These are phyloP conservation scores for Falco punctatus DNA, from an alignment of 2,113 vertebrate genomes.

Conservation along the genomic window DNA sequence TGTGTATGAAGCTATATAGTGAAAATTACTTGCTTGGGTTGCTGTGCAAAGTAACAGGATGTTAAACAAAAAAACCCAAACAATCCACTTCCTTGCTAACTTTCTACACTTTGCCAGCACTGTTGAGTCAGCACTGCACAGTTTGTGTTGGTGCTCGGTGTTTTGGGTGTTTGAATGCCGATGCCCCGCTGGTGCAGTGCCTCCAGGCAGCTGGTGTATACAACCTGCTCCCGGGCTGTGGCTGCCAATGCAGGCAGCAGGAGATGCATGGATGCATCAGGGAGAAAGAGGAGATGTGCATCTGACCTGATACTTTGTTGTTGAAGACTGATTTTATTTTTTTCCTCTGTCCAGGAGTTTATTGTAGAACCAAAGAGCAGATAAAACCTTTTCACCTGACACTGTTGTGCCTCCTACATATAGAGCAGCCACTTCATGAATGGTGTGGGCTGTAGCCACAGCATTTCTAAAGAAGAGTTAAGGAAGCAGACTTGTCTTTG, in stretches of 20 bases:
- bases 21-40: not conserved
- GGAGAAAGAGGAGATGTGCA: not conserved
- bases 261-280: fast-evolving
- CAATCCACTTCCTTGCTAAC: not conserved
- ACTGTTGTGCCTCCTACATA: not conserved
- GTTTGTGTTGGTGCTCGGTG: not conserved
- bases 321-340: not conserved
- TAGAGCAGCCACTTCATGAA: not conserved
- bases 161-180: not conserved
- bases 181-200: not conserved
- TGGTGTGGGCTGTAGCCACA: not conserved
- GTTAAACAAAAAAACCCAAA: not conserved
- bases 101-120: not conserved
- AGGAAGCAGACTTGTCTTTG: not conserved
- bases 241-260: not conserved
- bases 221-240: not conserved
- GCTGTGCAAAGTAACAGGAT: not conserved
- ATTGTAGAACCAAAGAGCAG: not conserved
- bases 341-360: not conserved
- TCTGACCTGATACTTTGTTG: not conserved
- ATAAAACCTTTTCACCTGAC: not conserved
- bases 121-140: not conserved
- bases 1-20: not conserved
- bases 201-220: not conserved
- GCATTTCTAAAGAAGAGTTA: not conserved